Percentiles rank a stretch among this genome's conserved stretches.
Evolutionary conservation across 1,140 invertebrate species (phyloP).

Genomic region (Pseudachorutes palmiensis): DNA sequence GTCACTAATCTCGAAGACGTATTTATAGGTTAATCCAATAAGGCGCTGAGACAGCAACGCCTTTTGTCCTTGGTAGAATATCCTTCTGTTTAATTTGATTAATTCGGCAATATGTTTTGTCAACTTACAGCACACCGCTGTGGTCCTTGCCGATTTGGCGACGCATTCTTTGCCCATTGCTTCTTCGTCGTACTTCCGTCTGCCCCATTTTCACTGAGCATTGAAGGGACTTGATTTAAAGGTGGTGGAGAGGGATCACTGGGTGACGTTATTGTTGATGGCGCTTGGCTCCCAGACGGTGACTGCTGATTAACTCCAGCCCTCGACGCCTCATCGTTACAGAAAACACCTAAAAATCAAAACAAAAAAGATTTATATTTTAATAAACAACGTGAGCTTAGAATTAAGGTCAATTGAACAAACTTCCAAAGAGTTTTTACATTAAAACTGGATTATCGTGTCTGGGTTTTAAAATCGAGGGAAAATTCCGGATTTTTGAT

Average conservation of each 20-base stretch:
- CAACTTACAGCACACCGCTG: conserved; percentile 64
- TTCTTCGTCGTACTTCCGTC: conserved; percentile 53
- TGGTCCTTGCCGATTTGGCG: conserved; percentile 67
- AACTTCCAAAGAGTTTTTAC: background rate
- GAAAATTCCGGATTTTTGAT: background rate
- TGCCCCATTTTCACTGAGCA: background rate
- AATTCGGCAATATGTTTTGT: background rate
- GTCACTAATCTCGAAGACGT: no score
- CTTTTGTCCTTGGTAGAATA: no score
- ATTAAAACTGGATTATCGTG: background rate
- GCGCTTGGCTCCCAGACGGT: background rate
- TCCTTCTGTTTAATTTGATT: no score
- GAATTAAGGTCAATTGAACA: no score
- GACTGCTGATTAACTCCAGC: background rate
- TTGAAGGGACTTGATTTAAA: background rate
- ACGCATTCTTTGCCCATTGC: conserved; percentile 61
- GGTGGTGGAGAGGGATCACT: background rate
- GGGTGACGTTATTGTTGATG: conserved; percentile 3
- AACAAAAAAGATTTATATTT: no score
- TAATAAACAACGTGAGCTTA: no score
- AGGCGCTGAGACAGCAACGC: no score
- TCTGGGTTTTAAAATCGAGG: background rate
- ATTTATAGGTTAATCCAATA: no score
- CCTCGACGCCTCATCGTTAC: background rate
- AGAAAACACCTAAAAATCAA: background rate